Evolutionary conservation across 1,140 invertebrate genomes (phyloP).

Genomic region (Aphelinus atriplicis): DNA sequence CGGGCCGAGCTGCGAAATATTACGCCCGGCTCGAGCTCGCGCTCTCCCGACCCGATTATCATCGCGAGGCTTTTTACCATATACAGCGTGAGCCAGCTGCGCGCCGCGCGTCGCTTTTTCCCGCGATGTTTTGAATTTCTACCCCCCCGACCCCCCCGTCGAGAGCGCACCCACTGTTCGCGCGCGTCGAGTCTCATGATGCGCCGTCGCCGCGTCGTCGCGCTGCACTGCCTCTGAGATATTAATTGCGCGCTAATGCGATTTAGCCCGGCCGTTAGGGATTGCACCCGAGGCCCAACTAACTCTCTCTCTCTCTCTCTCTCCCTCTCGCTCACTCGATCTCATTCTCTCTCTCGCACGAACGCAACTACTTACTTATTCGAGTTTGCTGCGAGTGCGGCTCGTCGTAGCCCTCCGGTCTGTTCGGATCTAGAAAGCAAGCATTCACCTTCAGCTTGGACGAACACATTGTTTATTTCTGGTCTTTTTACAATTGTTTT

Average conservation of each 20-base stretch:
- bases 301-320: constrained; percentile 21
- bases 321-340: neutral
- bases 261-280: no score
- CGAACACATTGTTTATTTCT: no score
- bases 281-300: no score
- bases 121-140: neutral
- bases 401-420: constrained; percentile 59
- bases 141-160: no score
- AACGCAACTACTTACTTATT: constrained; percentile 56
- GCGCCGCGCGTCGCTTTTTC: neutral
- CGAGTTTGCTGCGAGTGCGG: constrained; percentile 62
- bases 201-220: no score
- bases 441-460: neutral
- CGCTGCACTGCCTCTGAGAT: no score
- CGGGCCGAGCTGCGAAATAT: constrained; percentile 46
- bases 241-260: no score
- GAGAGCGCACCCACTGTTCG: no score
- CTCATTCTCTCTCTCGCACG: neutral
- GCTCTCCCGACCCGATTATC: constrained; percentile 2
- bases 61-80: neutral
- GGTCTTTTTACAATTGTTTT: no score
- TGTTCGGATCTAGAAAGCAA: constrained; percentile 59
- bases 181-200: no score
- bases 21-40: constrained; percentile 45
- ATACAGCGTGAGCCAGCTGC: no score